A percentile compares a stretch with the other conserved stretches of the same genome.
Evolutionary conservation across 2,113 vertebrate species (phyloP).

Genomic region (Nansenia antarctica): DNA sequence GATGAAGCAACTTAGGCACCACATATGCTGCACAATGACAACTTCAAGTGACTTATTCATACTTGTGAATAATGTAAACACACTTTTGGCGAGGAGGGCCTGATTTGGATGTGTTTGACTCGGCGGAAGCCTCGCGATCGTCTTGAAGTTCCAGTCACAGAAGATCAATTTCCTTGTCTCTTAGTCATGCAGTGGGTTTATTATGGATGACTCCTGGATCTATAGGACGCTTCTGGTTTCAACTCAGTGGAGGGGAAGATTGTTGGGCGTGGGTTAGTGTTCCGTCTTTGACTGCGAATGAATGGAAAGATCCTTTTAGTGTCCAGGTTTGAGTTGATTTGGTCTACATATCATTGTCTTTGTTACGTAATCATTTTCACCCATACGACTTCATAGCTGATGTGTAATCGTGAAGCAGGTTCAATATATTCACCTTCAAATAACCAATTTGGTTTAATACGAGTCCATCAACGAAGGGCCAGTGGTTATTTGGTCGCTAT

Average conservation of each 20-base stretch:
- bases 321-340: neutral
- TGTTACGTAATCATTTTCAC: neutral
- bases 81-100: slow-evolving; percentile 24
- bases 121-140: slow-evolving; percentile 39
- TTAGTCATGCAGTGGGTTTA: neutral
- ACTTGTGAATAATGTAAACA: slow-evolving; percentile 61
- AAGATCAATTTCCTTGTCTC: slow-evolving; percentile 37
- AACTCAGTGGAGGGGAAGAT: too few species aligned
- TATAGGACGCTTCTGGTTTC: too few species aligned
- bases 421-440: neutral
- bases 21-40: slow-evolving; percentile 59
- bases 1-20: slow-evolving; percentile 55
- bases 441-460: neutral
- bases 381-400: neutral
- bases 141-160: slow-evolving; percentile 50
- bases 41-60: slow-evolving; percentile 58
- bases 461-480: neutral
- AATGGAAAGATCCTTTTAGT: too few species aligned
- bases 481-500: neutral
- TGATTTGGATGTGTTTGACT: too few species aligned
- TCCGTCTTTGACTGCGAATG: neutral
- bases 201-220: neutral
- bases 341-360: neutral
- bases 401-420: neutral
- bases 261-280: neutral